Conservation (phyloP, 2,888 invertebrate species). For the Lymantria monacha region DNA sequence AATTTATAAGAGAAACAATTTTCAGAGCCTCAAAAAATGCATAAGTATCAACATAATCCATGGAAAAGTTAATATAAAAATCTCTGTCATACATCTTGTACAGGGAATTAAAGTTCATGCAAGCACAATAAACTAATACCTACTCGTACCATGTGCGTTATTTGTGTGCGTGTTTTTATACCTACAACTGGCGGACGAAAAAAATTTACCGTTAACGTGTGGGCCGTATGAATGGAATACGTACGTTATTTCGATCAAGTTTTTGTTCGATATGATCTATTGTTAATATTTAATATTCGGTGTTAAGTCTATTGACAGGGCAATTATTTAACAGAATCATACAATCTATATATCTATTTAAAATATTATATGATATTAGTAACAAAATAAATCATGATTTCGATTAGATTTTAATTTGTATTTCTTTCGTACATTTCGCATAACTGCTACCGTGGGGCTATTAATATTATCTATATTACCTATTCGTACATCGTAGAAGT, state of each 20-base stretch:
- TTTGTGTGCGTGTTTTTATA: constrained; percentile 34
- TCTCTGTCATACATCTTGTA: too few species aligned
- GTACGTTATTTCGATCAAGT: constrained; percentile 23
- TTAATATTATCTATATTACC: too few species aligned
- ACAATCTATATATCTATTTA: constrained; percentile 6
- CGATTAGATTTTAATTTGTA: too few species aligned
- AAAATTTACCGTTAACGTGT: constrained; percentile 32
- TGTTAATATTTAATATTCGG: constrained; percentile 18
- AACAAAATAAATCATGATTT: not conserved
- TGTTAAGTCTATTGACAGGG: constrained; percentile 13
- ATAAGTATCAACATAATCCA: too few species aligned
- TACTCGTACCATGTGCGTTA: not conserved
- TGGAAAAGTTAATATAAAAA: too few species aligned
- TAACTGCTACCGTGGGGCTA: too few species aligned
- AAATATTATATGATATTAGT: not conserved
- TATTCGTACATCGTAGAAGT: too few species aligned
- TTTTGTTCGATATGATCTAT: constrained; percentile 29
- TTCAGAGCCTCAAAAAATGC: too few species aligned
- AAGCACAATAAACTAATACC: too few species aligned
- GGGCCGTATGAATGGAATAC: constrained; percentile 25
- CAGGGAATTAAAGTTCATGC: too few species aligned
- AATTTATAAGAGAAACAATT: too few species aligned
- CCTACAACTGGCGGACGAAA: constrained; percentile 20
- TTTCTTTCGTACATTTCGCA: too few species aligned
- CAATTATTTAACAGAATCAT: constrained; percentile 8